Evolutionary conservation across 2,113 vertebrate genomes (phyloP).

Genomic region (Chlamydotis undulata): DNA sequence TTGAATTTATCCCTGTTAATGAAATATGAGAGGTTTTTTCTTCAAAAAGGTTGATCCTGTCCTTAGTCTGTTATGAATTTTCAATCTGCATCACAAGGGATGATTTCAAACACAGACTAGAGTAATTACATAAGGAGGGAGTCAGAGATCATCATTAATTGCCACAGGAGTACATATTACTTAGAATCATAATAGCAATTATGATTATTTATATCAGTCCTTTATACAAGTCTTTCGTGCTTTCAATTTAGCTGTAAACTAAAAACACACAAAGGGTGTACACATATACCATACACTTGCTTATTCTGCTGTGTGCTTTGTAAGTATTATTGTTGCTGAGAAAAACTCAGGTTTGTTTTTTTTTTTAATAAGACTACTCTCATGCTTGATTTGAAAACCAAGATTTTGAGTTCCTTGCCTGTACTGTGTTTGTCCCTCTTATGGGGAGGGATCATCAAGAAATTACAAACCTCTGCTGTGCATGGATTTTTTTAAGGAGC

Average conservation of each 20-base stretch:
- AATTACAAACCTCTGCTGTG: not conserved
- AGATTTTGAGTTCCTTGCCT: not conserved
- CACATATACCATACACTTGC: not conserved
- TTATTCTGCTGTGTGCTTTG: not conserved
- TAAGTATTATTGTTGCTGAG: not conserved
- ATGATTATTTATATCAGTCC: not conserved
- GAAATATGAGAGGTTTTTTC: rapidly evolving
- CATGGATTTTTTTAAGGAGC: not conserved
- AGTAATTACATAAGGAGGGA: not conserved
- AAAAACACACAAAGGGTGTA: not conserved
- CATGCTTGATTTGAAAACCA: not conserved
- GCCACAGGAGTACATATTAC: not conserved
- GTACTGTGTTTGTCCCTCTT: rapidly evolving
- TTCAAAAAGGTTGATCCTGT: not conserved
- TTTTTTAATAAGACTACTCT: not conserved
- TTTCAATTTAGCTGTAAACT: not conserved
- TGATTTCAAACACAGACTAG: not conserved
- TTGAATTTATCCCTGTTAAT: not conserved
- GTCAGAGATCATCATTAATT: not conserved
- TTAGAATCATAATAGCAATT: not conserved
- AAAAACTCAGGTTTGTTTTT: not conserved
- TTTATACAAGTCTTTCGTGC: not conserved
- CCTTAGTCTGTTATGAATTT: not conserved
- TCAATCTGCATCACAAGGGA: not conserved
- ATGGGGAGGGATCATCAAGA: not conserved